Evolutionary conservation across 2,888 invertebrate species (phyloP).

Genomic region (Ichneumoninae sp.): DNA sequence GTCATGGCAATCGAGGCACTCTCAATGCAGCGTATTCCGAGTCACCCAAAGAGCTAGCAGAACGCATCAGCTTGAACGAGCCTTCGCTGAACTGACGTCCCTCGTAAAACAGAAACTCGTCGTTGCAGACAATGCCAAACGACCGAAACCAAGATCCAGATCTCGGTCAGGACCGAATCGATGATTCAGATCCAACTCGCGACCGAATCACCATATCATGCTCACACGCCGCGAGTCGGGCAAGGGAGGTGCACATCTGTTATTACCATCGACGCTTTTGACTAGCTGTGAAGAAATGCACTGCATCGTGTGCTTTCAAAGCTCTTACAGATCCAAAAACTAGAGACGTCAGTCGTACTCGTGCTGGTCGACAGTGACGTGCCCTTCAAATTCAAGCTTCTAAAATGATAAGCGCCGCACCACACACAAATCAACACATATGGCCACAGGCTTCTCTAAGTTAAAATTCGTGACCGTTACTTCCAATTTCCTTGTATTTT

Average conservation of each 20-base stretch:
- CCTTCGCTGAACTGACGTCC: too few species aligned
- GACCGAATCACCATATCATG: neutral
- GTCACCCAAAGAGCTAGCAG: too few species aligned
- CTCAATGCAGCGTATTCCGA: too few species aligned
- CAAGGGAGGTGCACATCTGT: neutral
- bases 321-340: too few species aligned
- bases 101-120: neutral
- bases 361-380: conserved; percentile 22
- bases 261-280: neutral
- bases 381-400: neutral
- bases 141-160: too few species aligned
- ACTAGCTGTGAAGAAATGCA: neutral
- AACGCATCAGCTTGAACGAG: too few species aligned
- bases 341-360: neutral
- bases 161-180: neutral
- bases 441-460: conserved; percentile 6
- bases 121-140: neutral
- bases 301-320: neutral
- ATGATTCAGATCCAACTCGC: too few species aligned
- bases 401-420: conserved; percentile 30
- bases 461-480: conserved; percentile 15
- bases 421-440: conserved; percentile 15
- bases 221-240: neutral
- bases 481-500: conserved; percentile 23
- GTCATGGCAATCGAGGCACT: too few species aligned